Conservation (phyloP, 2,113 vertebrate genomes). For the Grammomys dolichurus region DNA sequence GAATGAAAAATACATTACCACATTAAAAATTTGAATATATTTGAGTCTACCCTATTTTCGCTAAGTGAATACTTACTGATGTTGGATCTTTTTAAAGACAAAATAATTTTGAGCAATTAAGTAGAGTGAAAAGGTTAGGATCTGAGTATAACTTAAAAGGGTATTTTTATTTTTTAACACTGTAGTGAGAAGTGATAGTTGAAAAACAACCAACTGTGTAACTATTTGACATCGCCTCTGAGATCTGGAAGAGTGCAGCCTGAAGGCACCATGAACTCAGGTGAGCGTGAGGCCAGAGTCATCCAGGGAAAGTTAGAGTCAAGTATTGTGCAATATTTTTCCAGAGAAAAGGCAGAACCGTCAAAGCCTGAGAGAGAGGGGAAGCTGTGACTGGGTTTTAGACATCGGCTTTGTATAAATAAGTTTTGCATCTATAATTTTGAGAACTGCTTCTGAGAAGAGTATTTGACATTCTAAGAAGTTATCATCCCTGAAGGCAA, state of each 20-base stretch:
- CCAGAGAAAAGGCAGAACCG: background rate
- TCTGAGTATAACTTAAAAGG: background rate
- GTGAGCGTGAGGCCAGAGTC: background rate
- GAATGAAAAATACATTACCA: background rate
- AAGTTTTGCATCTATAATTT: constrained; percentile 22
- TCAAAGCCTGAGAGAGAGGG: background rate
- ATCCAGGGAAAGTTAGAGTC: background rate
- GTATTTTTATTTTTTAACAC: background rate
- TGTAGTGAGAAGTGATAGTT: background rate
- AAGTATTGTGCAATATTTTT: background rate
- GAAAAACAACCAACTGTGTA: background rate
- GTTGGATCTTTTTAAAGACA: background rate
- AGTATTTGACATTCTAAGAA: constrained; percentile 12
- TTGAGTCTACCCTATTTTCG: constrained; percentile 11
- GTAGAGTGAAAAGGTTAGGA: background rate
- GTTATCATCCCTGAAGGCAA: background rate
- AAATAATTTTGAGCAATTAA: constrained; percentile 46
- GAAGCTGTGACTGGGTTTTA: constrained; percentile 18
- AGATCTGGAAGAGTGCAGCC: background rate
- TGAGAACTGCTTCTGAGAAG: constrained; percentile 31
- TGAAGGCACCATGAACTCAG: background rate
- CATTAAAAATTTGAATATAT: background rate
- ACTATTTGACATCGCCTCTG: background rate
- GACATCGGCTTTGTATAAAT: constrained; percentile 1
- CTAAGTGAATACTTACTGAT: constrained; percentile 13